These are phyloP conservation scores for Nyctalus aviator DNA, from an alignment of 2,797 vertebrate species.

Conservation along the genomic window DNA sequence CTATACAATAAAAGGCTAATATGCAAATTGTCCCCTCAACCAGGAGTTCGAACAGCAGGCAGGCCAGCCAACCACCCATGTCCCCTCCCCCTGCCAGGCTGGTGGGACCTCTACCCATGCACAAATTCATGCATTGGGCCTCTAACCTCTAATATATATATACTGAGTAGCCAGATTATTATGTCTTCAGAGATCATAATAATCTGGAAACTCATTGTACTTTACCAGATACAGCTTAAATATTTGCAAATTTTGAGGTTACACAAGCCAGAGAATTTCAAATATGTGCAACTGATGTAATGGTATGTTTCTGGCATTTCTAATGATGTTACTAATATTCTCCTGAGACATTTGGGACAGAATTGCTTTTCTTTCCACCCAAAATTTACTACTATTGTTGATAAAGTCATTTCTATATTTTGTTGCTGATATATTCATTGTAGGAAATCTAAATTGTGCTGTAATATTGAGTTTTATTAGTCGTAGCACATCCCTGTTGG, in stretches of 20 bases:
- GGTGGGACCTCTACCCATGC: too few relatives aligned
- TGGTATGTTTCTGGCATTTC: not conserved
- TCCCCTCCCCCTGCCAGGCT: too few relatives aligned
- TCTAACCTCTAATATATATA: too few relatives aligned
- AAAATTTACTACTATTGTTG: not conserved
- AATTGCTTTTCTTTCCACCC: not conserved
- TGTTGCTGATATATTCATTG: slow-evolving; percentile 21
- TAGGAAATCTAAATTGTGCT: slow-evolving; percentile 18
- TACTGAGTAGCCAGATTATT: too few relatives aligned
- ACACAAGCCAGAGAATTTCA: slow-evolving; percentile 7
- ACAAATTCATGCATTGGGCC: too few relatives aligned
- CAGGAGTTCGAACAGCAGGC: too few relatives aligned
- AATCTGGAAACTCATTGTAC: not conserved
- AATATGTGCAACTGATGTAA: not conserved
- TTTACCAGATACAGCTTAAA: not conserved
- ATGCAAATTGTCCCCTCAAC: too few relatives aligned
- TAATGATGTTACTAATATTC: slow-evolving; percentile 13
- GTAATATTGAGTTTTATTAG: slow-evolving; percentile 30
- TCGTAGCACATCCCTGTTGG: not conserved
- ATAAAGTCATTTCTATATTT: slow-evolving; percentile 43
- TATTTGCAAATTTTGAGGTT: slow-evolving; percentile 14
- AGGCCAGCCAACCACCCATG: too few relatives aligned
- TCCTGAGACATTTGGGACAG: not conserved
- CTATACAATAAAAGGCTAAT: too few relatives aligned
- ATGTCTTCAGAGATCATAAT: too few relatives aligned